A percentile compares a stretch with the other conserved stretches of the same genome.
These are phyloP conservation scores for Silurus asotus DNA, from an alignment of 2,113 vertebrate genomes.

Conservation along the genomic window DNA sequence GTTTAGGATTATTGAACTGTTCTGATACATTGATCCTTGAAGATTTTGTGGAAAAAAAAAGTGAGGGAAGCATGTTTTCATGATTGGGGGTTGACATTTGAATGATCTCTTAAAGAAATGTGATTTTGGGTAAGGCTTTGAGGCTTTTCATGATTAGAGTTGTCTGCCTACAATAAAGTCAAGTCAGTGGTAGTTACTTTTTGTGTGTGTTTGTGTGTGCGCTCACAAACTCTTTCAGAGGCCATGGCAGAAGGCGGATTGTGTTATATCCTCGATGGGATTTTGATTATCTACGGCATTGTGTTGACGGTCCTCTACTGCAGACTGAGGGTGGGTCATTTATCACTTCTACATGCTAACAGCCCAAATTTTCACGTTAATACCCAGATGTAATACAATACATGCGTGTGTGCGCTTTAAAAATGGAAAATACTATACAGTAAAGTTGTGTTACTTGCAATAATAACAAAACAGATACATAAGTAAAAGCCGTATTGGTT, in stretches of 20 bases:
- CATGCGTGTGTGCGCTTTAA: too few species aligned
- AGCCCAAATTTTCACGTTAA: not conserved
- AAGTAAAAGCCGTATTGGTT: not conserved
- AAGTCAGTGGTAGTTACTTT: not conserved
- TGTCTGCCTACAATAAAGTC: not conserved
- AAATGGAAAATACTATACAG: too few species aligned
- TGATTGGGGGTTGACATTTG: not conserved
- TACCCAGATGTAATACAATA: not conserved
- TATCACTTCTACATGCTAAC: not conserved
- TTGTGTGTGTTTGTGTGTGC: slow-evolving; percentile 8
- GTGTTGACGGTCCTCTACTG: slow-evolving; percentile 83
- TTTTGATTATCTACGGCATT: slow-evolving; percentile 83
- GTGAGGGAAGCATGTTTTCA: not conserved
- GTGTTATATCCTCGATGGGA: slow-evolving; percentile 82
- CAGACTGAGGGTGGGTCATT: slow-evolving; percentile 76
- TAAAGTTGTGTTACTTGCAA: not conserved
- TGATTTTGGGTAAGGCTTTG: not conserved
- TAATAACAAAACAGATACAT: not conserved
- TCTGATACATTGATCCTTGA: not conserved
- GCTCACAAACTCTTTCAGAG: slow-evolving; percentile 53
- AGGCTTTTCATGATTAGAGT: not conserved
- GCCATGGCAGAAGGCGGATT: slow-evolving; percentile 58
- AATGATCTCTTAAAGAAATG: not conserved
- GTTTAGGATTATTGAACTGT: not conserved
- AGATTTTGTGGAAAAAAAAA: not conserved